Percentiles rank a stretch among this genome's conserved stretches.
These are phyloP conservation scores for Desoria tigrina DNA, from an alignment of 2,888 invertebrate genomes.

Conservation along the genomic window DNA sequence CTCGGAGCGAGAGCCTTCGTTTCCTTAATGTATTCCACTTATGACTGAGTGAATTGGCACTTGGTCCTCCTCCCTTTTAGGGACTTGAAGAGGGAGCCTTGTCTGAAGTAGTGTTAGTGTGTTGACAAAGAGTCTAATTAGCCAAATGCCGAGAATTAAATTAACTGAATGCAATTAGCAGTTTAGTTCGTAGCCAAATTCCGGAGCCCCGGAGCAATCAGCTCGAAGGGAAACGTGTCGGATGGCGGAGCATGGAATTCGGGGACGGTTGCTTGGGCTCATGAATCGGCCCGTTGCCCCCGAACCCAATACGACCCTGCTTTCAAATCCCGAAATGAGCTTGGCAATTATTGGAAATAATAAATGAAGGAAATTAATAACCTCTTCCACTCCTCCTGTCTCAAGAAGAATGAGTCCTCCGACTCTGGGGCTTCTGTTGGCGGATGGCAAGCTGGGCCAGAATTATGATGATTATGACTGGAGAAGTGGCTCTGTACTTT, in stretches of 20 bases:
- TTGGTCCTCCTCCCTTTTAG: not conserved
- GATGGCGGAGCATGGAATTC: not conserved
- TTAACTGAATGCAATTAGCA: conserved; percentile 6
- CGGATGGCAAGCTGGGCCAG: not conserved
- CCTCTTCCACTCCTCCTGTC: not conserved
- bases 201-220: not conserved
- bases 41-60: not conserved
- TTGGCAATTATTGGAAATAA: conserved; percentile 7
- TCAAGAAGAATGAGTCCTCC: too few relatives aligned
- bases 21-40: too few relatives aligned
- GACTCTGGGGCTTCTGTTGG: not conserved
- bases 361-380: conserved; percentile 10
- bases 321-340: not conserved
- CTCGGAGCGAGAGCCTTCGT: too few relatives aligned
- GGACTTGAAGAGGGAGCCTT: not conserved
- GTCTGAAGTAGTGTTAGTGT: not conserved
- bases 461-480: not conserved
- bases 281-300: not conserved
- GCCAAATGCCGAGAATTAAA: not conserved
- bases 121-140: conserved; percentile 11
- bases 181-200: not conserved
- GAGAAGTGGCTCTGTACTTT: too few relatives aligned
- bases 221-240: not conserved
- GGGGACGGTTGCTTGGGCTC: not conserved
- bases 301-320: not conserved